Evolutionary conservation across 2,888 invertebrate species (phyloP).

Genomic region (Pocota personata): DNA sequence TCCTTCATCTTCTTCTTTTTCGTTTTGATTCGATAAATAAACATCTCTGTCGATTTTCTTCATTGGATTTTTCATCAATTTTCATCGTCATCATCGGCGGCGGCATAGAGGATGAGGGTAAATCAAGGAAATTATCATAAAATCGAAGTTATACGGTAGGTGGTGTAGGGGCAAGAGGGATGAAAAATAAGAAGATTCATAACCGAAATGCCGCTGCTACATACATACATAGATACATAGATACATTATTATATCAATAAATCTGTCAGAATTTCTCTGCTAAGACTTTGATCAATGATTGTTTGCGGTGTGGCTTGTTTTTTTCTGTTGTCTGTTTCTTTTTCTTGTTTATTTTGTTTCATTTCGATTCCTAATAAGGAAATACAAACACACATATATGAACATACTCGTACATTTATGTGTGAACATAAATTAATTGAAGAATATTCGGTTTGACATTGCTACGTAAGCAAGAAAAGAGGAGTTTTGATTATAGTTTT

Average conservation of each 20-base stretch:
- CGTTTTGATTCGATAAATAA: conserved; percentile 72
- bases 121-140: conserved; percentile 72
- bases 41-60: conserved; percentile 72
- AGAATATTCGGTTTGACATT: conserved; percentile 59
- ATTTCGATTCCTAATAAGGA: conserved; percentile 66
- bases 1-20: conserved; percentile 22
- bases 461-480: conserved; percentile 49
- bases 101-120: conserved; percentile 34
- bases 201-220: conserved; percentile 54
- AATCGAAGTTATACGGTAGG: conserved; percentile 57
- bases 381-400: conserved; percentile 1
- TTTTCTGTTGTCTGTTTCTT: not conserved
- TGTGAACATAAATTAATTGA: conserved; percentile 66
- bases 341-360: conserved; percentile 17
- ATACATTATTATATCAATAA: conserved; percentile 71
- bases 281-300: conserved; percentile 73
- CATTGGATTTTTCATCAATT: conserved; percentile 74
- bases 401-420: not conserved
- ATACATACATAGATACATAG: conserved; percentile 28
- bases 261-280: conserved; percentile 70
- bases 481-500: conserved; percentile 52
- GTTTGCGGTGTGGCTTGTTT: conserved; percentile 43
- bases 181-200: conserved; percentile 61
- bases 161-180: not conserved
- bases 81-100: conserved; percentile 42